Evolutionary conservation across 2,113 vertebrate genomes (phyloP).

Genomic region (Pollachius pollachius): DNA sequence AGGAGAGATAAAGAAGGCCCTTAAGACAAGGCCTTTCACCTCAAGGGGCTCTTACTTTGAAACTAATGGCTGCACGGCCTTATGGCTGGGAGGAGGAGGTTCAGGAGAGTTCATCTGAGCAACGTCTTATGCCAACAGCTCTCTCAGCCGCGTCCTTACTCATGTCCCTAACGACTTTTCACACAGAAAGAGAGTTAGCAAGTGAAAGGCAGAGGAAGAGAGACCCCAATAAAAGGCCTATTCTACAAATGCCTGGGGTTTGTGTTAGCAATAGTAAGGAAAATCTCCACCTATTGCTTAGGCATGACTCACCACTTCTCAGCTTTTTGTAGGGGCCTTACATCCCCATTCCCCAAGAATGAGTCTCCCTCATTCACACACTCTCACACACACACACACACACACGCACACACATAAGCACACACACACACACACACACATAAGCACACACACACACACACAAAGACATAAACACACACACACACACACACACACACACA

Average conservation of each 20-base stretch:
- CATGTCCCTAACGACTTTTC: slow-evolving; percentile 41
- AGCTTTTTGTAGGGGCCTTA: slow-evolving; percentile 26
- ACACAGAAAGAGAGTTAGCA: background rate
- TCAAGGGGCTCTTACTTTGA: slow-evolving; percentile 64
- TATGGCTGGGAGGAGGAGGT: slow-evolving; percentile 15
- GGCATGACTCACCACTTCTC: slow-evolving; percentile 59
- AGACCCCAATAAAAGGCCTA: slow-evolving; percentile 64
- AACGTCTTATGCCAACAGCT: slow-evolving; percentile 41
- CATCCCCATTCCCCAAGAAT: too few relatives aligned
- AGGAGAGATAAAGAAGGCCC: slow-evolving; percentile 36
- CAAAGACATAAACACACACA: too few relatives aligned
- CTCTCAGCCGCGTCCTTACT: slow-evolving; percentile 43
- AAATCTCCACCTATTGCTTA: slow-evolving; percentile 49
- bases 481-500: too few relatives aligned
- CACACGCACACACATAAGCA: too few relatives aligned
- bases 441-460: too few relatives aligned
- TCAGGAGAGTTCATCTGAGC: background rate
- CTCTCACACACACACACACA: too few relatives aligned
- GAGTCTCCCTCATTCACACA: too few relatives aligned
- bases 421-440: too few relatives aligned
- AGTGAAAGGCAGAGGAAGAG: slow-evolving; percentile 16
- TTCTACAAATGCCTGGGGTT: slow-evolving; percentile 47
- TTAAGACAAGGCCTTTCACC: slow-evolving; percentile 31
- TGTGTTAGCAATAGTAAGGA: slow-evolving; percentile 25
- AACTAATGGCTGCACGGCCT: slow-evolving; percentile 39